Percentiles rank a stretch among this genome's conserved stretches.
phyloP scores from a whole-genome alignment of 2,888 invertebrate species.

The Melinopterus prodromus region DNA sequence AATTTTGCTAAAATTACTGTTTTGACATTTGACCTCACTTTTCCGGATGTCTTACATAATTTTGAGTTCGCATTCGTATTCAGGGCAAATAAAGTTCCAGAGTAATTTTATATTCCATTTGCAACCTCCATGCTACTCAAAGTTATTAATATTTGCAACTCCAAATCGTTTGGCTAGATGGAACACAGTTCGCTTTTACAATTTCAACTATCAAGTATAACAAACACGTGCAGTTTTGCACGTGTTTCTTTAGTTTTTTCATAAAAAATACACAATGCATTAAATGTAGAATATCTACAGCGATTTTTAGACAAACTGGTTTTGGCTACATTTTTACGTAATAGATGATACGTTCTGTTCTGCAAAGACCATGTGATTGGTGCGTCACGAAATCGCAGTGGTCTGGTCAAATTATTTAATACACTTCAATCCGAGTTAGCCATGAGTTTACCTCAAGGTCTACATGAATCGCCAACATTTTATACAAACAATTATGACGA shows the following conservation, averaged over 20 bases:
- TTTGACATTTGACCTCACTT: no score
- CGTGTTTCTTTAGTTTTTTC: constrained; percentile 20
- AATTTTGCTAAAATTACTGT: no score
- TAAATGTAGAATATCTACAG: background rate
- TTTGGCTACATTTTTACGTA: background rate
- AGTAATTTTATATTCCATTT: no score
- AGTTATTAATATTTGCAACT: no score
- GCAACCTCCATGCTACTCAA: no score
- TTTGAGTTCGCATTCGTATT: no score
- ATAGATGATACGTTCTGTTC: background rate
- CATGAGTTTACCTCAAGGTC: constrained; percentile 27
- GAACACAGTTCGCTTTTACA: no score
- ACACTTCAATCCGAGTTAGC: constrained; percentile 22
- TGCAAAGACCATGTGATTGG: background rate
- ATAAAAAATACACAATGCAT: constrained; percentile 19
- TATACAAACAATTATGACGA: constrained; percentile 13
- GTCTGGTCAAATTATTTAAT: constrained; percentile 36
- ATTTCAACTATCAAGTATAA: no score
- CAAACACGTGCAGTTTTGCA: no score
- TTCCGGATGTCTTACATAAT: no score
- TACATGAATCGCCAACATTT: constrained; percentile 15
- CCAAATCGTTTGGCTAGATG: no score
- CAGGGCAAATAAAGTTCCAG: no score
- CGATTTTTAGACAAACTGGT: constrained; percentile 16
- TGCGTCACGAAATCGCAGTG: constrained; percentile 9